Conservation (phyloP, 1,140 invertebrate species). For the Heliconius nattereri region DNA sequence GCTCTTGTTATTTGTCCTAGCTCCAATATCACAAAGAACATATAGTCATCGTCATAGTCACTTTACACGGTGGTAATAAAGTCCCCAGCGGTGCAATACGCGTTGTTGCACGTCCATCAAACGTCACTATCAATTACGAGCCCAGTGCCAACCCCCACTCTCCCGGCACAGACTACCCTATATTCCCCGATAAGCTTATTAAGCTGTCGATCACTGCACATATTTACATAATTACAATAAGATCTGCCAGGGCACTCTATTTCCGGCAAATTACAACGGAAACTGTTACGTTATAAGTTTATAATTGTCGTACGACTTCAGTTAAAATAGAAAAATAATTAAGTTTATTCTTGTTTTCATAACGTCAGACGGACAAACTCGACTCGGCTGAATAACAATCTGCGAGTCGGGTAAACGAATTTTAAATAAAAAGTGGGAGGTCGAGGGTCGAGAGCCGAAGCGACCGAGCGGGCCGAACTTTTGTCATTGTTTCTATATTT, state of each 20-base stretch:
- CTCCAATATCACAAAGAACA: neutral
- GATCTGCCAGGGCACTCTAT: slow-evolving; percentile 10
- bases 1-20: neutral
- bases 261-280: slow-evolving; percentile 9
- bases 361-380: slow-evolving; percentile 63
- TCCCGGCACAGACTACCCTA: slow-evolving; percentile 33
- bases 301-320: slow-evolving; percentile 59
- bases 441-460: slow-evolving; percentile 51
- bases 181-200: slow-evolving; percentile 53
- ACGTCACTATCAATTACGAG: slow-evolving; percentile 76
- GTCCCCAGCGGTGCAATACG: slow-evolving; percentile 62
- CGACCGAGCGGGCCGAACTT: slow-evolving; percentile 66
- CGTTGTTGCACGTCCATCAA: slow-evolving; percentile 69
- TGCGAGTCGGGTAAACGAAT: slow-evolving; percentile 75
- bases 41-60: neutral
- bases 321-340: slow-evolving; percentile 69
- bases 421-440: slow-evolving; percentile 77
- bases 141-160: slow-evolving; percentile 44
- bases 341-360: slow-evolving; percentile 73
- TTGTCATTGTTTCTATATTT: slow-evolving; percentile 80
- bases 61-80: slow-evolving; percentile 29
- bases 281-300: slow-evolving; percentile 42
- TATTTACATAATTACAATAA: slow-evolving; percentile 35
- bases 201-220: slow-evolving; percentile 56
- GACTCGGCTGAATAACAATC: slow-evolving; percentile 73